Conservation (phyloP, 2,797 vertebrate genomes). For the Sorex maritimensis region DNA sequence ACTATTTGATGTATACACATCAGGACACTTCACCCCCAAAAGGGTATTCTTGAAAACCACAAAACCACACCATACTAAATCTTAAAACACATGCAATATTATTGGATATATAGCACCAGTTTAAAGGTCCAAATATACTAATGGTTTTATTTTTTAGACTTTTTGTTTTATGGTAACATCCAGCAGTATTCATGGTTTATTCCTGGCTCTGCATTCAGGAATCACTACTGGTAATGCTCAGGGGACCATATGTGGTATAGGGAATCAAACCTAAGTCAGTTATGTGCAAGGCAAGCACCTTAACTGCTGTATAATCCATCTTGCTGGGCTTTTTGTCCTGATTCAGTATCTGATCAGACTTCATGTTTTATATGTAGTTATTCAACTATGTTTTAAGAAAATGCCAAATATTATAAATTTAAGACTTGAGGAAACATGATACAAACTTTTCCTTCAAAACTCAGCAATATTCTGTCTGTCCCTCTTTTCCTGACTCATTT, state of each 20-base stretch:
- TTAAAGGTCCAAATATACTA: neutral
- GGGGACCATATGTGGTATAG: too few relatives aligned
- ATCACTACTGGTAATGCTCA: too few relatives aligned
- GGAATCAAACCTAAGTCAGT: too few relatives aligned
- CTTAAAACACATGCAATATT: neutral
- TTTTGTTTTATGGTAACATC: neutral
- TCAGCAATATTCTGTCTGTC: neutral
- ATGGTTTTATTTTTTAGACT: neutral
- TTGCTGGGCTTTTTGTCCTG: neutral
- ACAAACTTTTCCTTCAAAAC: neutral
- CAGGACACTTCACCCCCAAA: neutral
- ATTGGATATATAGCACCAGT: neutral
- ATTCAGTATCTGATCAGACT: conserved; percentile 3
- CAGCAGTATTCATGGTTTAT: too few relatives aligned
- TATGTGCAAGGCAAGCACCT: too few relatives aligned
- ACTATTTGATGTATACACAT: neutral
- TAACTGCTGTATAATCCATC: too few relatives aligned
- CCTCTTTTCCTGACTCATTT: too few relatives aligned
- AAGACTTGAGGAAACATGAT: neutral
- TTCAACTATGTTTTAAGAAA: neutral
- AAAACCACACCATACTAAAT: neutral
- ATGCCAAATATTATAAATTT: neutral
- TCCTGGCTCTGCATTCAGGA: too few relatives aligned
- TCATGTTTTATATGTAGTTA: conserved; percentile 16
- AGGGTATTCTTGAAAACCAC: neutral